Evolutionary conservation across 2,888 invertebrate species (phyloP).

Genomic region (Imbricaverruca yamaguchii): DNA sequence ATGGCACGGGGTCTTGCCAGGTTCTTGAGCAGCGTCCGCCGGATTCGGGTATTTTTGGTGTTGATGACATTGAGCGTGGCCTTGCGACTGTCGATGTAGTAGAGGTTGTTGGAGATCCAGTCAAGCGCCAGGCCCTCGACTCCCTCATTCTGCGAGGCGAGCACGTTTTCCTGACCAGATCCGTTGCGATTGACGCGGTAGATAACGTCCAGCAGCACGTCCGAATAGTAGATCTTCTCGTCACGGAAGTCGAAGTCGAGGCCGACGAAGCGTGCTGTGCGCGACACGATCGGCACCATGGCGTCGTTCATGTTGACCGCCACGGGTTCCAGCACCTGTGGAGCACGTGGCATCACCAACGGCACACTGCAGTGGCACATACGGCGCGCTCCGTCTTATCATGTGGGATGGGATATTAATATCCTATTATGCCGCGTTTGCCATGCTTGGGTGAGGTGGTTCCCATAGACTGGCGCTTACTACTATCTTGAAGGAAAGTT

Average conservation of each 20-base stretch:
- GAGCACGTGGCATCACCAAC: background rate
- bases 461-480: too few relatives aligned
- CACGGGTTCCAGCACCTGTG: conserved; percentile 65
- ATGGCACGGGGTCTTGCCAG: conserved; percentile 90
- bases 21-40: conserved; percentile 74
- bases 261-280: conserved; percentile 86
- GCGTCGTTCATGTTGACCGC: conserved; percentile 90
- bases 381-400: too few relatives aligned
- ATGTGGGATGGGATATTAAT: too few relatives aligned
- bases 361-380: too few relatives aligned
- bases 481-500: too few relatives aligned
- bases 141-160: conserved; percentile 93
- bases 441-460: too few relatives aligned
- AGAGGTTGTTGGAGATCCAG: conserved; percentile 91
- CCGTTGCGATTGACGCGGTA: conserved; percentile 52
- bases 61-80: conserved; percentile 89
- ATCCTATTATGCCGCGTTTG: too few relatives aligned
- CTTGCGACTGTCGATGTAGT: conserved; percentile 89
- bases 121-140: conserved; percentile 93
- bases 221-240: conserved; percentile 89
- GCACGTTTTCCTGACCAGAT: conserved; percentile 66
- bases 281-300: conserved; percentile 84
- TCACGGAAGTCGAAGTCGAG: conserved; percentile 86
- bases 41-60: conserved; percentile 73
- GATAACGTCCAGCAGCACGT: conserved; percentile 91